Base-by-base conservation (phyloP, 53 echinoderm and acorn worm species). In the Zoroaster sp. region DNA sequence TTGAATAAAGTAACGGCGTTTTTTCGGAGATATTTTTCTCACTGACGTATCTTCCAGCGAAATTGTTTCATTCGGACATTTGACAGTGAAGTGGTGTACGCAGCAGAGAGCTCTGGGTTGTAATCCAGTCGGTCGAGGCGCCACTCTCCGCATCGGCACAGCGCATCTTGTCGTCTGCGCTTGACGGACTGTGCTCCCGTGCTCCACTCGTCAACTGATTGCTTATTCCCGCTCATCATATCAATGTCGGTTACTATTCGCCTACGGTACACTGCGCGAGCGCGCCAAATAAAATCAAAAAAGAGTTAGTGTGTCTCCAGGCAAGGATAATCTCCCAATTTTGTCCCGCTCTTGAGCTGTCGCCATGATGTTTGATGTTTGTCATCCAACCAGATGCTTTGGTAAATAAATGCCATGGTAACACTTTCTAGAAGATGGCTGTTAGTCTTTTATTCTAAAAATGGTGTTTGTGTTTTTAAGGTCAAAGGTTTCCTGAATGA, bases 191-290 rank as follows among this genome's bases (percentile, higher is more conserved):
- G 63, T 28, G 21, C 25, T 59, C 28, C 63, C 63, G 63, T 59
- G 28, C 23, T 59, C 4, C 63, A 59, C 63, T 59, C 28, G 63
- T 59, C 63, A 59, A 59, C 63, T 59, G 63, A 8, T 21, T 59
- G 1, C 59, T 25, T 59, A 25, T 23, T 25, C 25, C 28, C 47
- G 20, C 63, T 0, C 25, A 59, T n/a, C 70, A 70, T 85, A 85
- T 85, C 46, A 85, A 85, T 85, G 42, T 85, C 69, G 69, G 49
- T 85, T 85, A 32, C 21, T 21, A 69, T 43, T 25, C 23, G 66
- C 39, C 47, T 85, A n/a, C 52, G 35, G 35, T 47, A 35, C 45
- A 69, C 69, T 15, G 47, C 46, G 69, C 69, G 46, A n/a, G n/a
- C 69, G 77, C 17, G 32, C 38, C 30, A 51, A 30, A 46, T 35